Evolutionary conservation across 1,140 invertebrate species (phyloP), one percentile per base, ranked within the genome.

Genomic region (Drosophila erecta): DNA sequence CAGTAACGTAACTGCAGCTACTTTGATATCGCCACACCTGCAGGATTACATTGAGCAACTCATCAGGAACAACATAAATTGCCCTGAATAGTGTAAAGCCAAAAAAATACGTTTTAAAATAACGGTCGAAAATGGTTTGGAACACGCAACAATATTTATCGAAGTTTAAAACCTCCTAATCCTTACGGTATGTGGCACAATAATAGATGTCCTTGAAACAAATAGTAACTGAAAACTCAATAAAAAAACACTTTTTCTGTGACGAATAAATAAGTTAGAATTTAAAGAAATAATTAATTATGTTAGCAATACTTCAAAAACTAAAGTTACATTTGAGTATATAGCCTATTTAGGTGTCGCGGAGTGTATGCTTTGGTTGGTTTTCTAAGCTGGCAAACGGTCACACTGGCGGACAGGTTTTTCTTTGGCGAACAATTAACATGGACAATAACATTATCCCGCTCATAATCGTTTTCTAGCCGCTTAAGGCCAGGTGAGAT

Each of bases 401-500:
- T 20, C 62, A 66, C 62, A 66, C 44, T 50, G 27, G 12, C 27
- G 22, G 76, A 62, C 81, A 71, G 78, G 77, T 87, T 87, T 86
- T 37, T 77, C 46, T 64, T 86, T 40, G 14, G 61, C 61, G 11
- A 66, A 56, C 70, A 62, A 59, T 89, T 75, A 86, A 75, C 60
- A 44, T 44, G 41, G 41, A 44, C 41, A 44, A 44, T 44, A 44
- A 44, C 17, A 74, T 89, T 81, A 86, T 81, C 58, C 69, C 66
- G 79, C 84, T 87, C 84, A 87, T 89, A 87, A 87, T 79, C 84
- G 76, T 79, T 70, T 76, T 65, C 59, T 44, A 73, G 57, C 71
- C 54, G 47, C 57, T 49, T 51, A 69, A 70, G 43, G 61, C 56
- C 54, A 72, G 87, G 84, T 87, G 84, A 87, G 84, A 87, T 87